Percentiles rank a stretch among this genome's conserved stretches.
These are phyloP conservation scores for Helogale parvula DNA, from an alignment of 2,113 vertebrate species.

Conservation along the genomic window DNA sequence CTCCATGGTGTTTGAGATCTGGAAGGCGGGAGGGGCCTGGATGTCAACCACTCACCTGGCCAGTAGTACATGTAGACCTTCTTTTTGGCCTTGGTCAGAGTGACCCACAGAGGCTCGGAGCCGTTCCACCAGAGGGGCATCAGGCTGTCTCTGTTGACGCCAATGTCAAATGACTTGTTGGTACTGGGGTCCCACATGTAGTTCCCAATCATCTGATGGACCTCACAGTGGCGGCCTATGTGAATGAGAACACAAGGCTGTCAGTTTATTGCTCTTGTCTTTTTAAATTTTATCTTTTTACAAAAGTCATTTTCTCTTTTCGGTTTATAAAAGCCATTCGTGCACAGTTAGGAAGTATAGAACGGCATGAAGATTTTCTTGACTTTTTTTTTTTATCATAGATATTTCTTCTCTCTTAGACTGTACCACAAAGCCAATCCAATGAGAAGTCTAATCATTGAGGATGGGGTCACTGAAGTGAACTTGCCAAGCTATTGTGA, in stretches of 20 bases:
- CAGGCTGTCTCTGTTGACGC: conserved; percentile 91
- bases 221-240: conserved; percentile 92
- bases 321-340: neutral
- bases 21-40: neutral
- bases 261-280: neutral
- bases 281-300: neutral
- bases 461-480: rapidly evolving
- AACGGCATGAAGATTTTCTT: neutral
- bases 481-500: conserved; percentile 38
- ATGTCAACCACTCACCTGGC: conserved; percentile 90
- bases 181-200: conserved; percentile 95
- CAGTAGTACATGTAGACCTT: conserved; percentile 96
- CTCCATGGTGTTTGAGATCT: neutral
- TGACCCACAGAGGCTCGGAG: conserved; percentile 96
- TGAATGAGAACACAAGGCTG: neutral
- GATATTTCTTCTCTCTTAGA: neutral
- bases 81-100: conserved; percentile 91
- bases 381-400: neutral
- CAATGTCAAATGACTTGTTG: conserved; percentile 93
- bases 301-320: neutral
- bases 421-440: neutral
- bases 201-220: conserved; percentile 96
- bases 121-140: conserved; percentile 96
- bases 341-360: neutral
- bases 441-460: rapidly evolving